Conservation (phyloP, 2,888 invertebrate genomes). For the Metopia argyrocephala region DNA sequence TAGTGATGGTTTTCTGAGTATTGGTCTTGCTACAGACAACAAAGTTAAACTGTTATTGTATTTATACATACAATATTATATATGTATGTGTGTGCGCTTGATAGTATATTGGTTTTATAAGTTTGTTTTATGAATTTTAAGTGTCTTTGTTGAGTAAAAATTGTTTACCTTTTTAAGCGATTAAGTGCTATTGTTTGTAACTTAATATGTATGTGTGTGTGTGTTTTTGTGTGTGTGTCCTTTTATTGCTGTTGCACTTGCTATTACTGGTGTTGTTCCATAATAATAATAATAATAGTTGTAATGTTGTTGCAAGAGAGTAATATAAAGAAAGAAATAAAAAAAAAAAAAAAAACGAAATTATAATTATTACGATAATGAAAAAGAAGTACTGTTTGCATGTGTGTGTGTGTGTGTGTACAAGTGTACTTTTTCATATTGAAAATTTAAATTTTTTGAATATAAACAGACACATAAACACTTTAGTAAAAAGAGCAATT, state of each 20-base stretch:
- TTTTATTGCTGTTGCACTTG: conserved; percentile 20
- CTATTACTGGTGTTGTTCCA: conserved; percentile 13
- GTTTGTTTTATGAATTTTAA: conserved; percentile 62
- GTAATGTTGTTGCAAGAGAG: conserved; percentile 45
- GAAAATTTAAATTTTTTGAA: background rate
- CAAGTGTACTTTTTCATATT: too few species aligned
- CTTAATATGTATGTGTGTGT: background rate
- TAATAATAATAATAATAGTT: too few species aligned
- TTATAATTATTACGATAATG: conserved; percentile 29
- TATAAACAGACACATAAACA: background rate
- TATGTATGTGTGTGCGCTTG: conserved; percentile 1
- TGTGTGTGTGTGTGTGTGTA: background rate
- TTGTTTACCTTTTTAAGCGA: conserved; percentile 65
- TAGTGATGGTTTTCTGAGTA: background rate
- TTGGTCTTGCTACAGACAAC: background rate
- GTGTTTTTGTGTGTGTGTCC: background rate
- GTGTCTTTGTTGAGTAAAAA: conserved; percentile 64
- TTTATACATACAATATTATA: background rate
- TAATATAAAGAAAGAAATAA: conserved; percentile 39
- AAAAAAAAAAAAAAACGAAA: conserved; percentile 36
- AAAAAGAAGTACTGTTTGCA: conserved; percentile 1
- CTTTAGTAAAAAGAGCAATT: conserved; percentile 10
- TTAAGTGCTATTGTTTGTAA: conserved; percentile 58
- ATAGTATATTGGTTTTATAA: conserved; percentile 44
- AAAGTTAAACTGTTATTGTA: background rate